Percentiles rank a stretch among this genome's conserved stretches.
Conservation (phyloP, 2,888 invertebrate genomes). For the Apotomis turbidana region DNA sequence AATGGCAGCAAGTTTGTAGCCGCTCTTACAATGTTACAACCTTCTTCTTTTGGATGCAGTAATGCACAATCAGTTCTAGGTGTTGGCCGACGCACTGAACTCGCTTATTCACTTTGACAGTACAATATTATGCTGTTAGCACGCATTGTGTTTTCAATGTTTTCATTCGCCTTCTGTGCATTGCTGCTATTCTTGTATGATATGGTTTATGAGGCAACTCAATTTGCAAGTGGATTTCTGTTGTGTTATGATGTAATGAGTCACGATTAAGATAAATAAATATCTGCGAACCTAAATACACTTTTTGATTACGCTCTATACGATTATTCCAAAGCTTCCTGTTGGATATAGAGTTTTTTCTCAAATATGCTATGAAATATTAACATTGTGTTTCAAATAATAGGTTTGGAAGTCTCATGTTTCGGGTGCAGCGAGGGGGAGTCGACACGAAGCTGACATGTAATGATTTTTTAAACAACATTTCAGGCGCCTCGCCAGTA, state of each 20-base stretch:
- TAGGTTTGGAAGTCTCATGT: too few species aligned
- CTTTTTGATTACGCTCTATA: too few species aligned
- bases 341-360: too few species aligned
- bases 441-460: too few species aligned
- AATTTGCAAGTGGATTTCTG: slow-evolving; percentile 6
- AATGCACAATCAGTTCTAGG: slow-evolving; percentile 41
- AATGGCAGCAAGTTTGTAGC: slow-evolving; percentile 49
- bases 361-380: too few species aligned
- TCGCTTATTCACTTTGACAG: slow-evolving; percentile 48
- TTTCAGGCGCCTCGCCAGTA: too few species aligned
- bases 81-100: slow-evolving; percentile 44
- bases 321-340: too few species aligned
- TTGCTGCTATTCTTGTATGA: slow-evolving; percentile 14
- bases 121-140: slow-evolving; percentile 46
- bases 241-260: not conserved
- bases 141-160: slow-evolving; percentile 39
- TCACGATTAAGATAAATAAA: not conserved
- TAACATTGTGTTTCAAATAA: too few species aligned
- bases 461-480: too few species aligned
- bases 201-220: slow-evolving; percentile 7
- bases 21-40: slow-evolving; percentile 13
- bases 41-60: slow-evolving; percentile 21
- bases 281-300: not conserved
- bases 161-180: slow-evolving; percentile 19
- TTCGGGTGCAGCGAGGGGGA: too few species aligned